These are phyloP conservation scores for Gobius niger DNA, from an alignment of 2,113 vertebrate species.

Conservation along the genomic window DNA sequence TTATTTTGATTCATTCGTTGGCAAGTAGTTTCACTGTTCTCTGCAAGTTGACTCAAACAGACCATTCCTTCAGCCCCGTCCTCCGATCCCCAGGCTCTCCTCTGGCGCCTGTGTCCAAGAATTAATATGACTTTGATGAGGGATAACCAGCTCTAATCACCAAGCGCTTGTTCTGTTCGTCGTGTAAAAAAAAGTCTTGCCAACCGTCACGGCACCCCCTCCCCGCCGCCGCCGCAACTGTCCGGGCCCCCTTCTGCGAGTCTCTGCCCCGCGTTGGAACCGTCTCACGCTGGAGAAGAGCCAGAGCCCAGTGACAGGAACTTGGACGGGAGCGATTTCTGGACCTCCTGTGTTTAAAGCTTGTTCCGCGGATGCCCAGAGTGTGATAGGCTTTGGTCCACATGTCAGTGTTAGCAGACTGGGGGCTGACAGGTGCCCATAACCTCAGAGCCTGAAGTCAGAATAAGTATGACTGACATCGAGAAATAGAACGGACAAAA, in stretches of 20 bases:
- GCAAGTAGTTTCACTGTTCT: neutral
- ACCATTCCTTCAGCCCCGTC: neutral
- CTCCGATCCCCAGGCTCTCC: constrained; percentile 17
- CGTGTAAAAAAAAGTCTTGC: constrained; percentile 31
- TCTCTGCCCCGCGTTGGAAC: constrained; percentile 32
- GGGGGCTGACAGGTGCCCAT: constrained; percentile 26
- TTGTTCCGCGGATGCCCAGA: constrained; percentile 8
- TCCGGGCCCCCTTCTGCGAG: constrained; percentile 9
- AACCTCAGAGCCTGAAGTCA: neutral
- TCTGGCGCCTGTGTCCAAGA: constrained; percentile 4
- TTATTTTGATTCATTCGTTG: neutral
- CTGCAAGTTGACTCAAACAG: neutral
- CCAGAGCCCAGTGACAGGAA: constrained; percentile 11
- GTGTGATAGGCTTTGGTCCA: constrained; percentile 11
- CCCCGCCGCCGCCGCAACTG: constrained; percentile 6
- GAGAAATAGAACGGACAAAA: no score
- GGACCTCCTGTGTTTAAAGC: constrained; percentile 13
- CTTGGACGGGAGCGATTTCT: constrained; percentile 18
- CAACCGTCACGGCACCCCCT: constrained; percentile 31
- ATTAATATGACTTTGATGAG: constrained; percentile 59
- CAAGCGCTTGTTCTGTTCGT: constrained; percentile 38
- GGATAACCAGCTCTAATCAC: constrained; percentile 60
- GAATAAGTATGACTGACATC: no score
- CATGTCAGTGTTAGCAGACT: constrained; percentile 40
- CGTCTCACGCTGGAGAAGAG: constrained; percentile 32